These are phyloP conservation scores for Halichondria panicea DNA, from an alignment of 37 sponge, comb jelly and placozoan genomes.

Conservation along the genomic window DNA sequence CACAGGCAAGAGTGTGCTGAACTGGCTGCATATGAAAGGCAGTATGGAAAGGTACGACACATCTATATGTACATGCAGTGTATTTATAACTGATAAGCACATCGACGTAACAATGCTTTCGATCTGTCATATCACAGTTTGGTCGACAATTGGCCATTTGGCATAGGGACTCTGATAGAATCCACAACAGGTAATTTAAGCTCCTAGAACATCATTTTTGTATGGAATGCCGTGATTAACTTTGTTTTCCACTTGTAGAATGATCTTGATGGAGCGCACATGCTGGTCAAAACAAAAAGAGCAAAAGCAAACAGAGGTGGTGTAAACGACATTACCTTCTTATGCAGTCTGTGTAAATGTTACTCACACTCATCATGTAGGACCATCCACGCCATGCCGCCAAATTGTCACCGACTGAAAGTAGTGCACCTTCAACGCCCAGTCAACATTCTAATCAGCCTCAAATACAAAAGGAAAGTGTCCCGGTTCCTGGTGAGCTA, in stretches of 20 bases:
- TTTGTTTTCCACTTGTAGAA: slow-evolving; percentile 6
- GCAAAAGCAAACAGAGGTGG: not conserved
- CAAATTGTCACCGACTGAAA: no score
- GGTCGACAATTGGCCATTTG: slow-evolving; percentile 62
- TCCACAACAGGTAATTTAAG: slow-evolving; percentile 62
- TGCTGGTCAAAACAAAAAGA: slow-evolving; percentile 26
- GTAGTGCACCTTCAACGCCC: not conserved
- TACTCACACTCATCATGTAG: not conserved
- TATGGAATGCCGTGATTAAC: not conserved
- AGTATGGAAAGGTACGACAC: slow-evolving; percentile 73
- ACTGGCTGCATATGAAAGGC: slow-evolving; percentile 49
- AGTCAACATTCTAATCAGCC: not conserved
- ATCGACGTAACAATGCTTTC: not conserved
- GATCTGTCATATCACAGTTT: not conserved
- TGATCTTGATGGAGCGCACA: slow-evolving; percentile 30
- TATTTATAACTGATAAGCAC: no score
- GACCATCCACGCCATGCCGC: no score
- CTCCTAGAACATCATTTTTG: not conserved
- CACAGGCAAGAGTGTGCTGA: slow-evolving; percentile 48
- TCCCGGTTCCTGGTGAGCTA: no score
- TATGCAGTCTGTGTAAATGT: not conserved
- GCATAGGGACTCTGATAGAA: slow-evolving; percentile 77
- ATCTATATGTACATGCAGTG: no score
- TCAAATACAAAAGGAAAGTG: not conserved
- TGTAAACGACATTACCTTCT: not conserved